phyloP scores from a whole-genome alignment of 64 coral and sea anemone species.

The Anthopleura sola region DNA sequence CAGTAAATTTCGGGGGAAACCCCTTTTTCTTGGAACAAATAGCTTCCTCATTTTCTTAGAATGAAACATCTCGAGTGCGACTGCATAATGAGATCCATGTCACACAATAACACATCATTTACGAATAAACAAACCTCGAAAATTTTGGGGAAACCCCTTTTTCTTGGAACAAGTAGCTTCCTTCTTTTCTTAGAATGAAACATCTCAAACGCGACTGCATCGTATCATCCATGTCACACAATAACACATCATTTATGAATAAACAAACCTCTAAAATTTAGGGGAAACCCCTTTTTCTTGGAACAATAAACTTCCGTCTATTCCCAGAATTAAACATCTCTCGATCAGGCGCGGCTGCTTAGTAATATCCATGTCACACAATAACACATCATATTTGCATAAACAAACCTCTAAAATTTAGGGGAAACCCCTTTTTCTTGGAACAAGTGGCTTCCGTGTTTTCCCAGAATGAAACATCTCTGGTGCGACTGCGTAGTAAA shows the following conservation, averaged over 20 bases:
- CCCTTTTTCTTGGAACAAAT: not conserved
- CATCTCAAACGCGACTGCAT: not conserved
- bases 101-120: too few relatives aligned
- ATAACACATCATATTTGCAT: not conserved
- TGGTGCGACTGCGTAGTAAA: not conserved
- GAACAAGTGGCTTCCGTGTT: not conserved
- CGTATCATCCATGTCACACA: not conserved
- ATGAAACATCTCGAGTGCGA: not conserved
- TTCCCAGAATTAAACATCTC: not conserved
- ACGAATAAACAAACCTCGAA: too few relatives aligned
- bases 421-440: not conserved
- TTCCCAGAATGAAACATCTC: not conserved
- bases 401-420: not conserved
- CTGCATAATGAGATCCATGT: not conserved
- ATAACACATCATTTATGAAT: too few relatives aligned
- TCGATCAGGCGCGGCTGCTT: too few relatives aligned
- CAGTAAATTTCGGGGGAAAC: not conserved
- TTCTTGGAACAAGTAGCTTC: not conserved
- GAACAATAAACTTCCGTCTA: not conserved
- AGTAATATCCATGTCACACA: not conserved
- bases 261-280: too few relatives aligned
- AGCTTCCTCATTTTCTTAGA: not conserved
- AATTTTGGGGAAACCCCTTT: not conserved
- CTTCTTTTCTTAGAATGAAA: not conserved
- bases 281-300: not conserved